Base-by-base conservation (phyloP, 2,888 invertebrate species). In the Drosophila mettleri region DNA sequence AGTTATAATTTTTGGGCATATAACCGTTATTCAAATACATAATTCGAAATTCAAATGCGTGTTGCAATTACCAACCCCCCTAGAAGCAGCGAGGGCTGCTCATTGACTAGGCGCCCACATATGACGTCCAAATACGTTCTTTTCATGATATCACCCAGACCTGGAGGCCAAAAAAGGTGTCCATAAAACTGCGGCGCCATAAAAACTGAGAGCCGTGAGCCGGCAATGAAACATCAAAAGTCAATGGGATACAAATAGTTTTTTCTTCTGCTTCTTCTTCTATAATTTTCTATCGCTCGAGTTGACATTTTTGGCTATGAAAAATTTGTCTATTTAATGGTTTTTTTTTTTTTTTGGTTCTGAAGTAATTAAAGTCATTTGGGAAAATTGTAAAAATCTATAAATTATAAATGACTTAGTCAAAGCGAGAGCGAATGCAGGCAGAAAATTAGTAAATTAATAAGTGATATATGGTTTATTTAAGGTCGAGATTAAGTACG, bases 21-120 rank as follows among this genome's bases (percentile, higher is more conserved):
- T 69, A 67, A 80, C 78, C 85, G 73, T 87, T 85, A 85, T 87
- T 87, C 87, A 86, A 87, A 65, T 45, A 27, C 43, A 45, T 45
- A 45, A 45, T 65, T 63, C 69, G 68, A 86, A 87, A 63, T 63
- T 63, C 70, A 69, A 78, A 86, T 76, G 68, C 68, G 72, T 66
- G 31, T 72, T 80, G 84, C 75, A 84, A 83, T 78, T 78, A 84
- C 65, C 86, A 81, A 79, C 83, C 76, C 66, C 67, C 46, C 27
- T 12, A 14, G 22, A 0, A 14, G 22, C 75, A 14, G 22, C 75
- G 75, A 75, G 76, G 75, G 75, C 51, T 39, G 76, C 20, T 49
- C 33, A 6, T n/a, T 14, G 22, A 59, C 46, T 68, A 41, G 34
- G 49, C 34, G 61, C 62, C 63, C 62, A 36, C 41, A 54, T 29